These are phyloP conservation scores for Embidobia sp. DNA, from an alignment of 2,888 invertebrate genomes.

Conservation along the genomic window DNA sequence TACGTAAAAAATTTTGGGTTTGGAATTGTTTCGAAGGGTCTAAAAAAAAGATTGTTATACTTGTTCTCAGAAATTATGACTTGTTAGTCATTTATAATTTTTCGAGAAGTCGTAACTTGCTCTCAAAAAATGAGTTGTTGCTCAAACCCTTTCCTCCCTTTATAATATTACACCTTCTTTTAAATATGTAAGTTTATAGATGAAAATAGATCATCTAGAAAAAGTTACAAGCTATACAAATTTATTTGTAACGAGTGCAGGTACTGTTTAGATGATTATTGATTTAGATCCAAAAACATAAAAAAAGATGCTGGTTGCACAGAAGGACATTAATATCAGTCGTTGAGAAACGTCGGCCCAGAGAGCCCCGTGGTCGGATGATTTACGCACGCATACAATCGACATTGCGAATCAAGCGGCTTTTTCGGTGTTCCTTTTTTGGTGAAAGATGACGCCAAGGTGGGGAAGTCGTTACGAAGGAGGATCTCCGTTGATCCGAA, in stretches of 20 bases:
- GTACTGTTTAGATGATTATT: conserved; percentile 42
- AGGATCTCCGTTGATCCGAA: conserved; percentile 54
- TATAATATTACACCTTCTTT: too few species aligned
- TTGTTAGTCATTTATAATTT: too few species aligned
- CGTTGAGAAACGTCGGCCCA: conserved; percentile 41
- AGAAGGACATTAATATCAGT: conserved; percentile 61
- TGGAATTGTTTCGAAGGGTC: too few species aligned
- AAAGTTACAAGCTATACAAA: too few species aligned
- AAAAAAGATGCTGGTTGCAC: conserved; percentile 8
- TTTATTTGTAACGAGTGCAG: conserved; percentile 6
- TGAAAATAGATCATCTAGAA: too few species aligned
- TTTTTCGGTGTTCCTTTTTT: conserved; percentile 58
- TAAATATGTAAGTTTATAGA: too few species aligned
- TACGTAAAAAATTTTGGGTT: too few species aligned
- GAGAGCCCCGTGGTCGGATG: conserved; percentile 53
- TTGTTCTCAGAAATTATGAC: too few species aligned
- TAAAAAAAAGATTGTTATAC: too few species aligned
- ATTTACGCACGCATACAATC: conserved; percentile 62
- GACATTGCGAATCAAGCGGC: conserved; percentile 63
- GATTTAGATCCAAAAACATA: conserved; percentile 16
- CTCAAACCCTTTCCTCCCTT: too few species aligned
- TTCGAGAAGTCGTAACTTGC: too few species aligned
- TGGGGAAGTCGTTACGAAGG: conserved; percentile 47
- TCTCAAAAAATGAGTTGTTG: too few species aligned
- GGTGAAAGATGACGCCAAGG: conserved; percentile 48